phyloP scores from a whole-genome alignment of 2,888 invertebrate species.

The Drosophila monieri region DNA sequence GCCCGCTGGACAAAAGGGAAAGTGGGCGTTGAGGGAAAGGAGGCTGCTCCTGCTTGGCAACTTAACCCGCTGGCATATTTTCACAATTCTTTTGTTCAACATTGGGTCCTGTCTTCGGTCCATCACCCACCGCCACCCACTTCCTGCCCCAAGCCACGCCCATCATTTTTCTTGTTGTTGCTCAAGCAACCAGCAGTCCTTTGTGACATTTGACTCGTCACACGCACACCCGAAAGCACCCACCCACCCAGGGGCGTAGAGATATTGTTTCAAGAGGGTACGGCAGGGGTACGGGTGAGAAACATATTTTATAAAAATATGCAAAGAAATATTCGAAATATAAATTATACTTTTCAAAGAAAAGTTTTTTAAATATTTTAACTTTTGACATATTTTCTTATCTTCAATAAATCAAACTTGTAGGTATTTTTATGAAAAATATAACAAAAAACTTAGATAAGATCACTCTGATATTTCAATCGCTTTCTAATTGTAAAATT shows the following conservation, averaged over 20 bases:
- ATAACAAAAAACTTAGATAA: too few relatives aligned
- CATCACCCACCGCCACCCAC: not conserved
- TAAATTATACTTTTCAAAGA: too few relatives aligned
- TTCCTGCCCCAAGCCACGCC: not conserved
- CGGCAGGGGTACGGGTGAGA: not conserved
- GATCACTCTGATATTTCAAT: too few relatives aligned
- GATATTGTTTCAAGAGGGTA: not conserved
- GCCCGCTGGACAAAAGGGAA: not conserved
- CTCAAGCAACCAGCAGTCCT: slow-evolving; percentile 61
- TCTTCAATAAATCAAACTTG: too few relatives aligned
- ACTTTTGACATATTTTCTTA: too few relatives aligned
- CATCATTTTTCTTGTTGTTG: slow-evolving; percentile 51
- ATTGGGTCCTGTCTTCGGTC: not conserved
- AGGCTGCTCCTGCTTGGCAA: slow-evolving; percentile 31
- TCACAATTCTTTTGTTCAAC: slow-evolving; percentile 64
- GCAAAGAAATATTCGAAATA: not conserved
- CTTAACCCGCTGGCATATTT: slow-evolving; percentile 71
- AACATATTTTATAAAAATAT: not conserved
- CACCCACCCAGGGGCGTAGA: slow-evolving; percentile 3
- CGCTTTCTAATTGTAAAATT: too few relatives aligned
- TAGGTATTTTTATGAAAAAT: too few relatives aligned
- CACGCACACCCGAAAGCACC: slow-evolving; percentile 20
- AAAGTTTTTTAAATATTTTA: too few relatives aligned
- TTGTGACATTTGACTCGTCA: slow-evolving; percentile 69
- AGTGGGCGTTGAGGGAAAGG: not conserved